Evolutionary conservation across 2,888 invertebrate genomes (phyloP).

Genomic region (Leucoma salicis): DNA sequence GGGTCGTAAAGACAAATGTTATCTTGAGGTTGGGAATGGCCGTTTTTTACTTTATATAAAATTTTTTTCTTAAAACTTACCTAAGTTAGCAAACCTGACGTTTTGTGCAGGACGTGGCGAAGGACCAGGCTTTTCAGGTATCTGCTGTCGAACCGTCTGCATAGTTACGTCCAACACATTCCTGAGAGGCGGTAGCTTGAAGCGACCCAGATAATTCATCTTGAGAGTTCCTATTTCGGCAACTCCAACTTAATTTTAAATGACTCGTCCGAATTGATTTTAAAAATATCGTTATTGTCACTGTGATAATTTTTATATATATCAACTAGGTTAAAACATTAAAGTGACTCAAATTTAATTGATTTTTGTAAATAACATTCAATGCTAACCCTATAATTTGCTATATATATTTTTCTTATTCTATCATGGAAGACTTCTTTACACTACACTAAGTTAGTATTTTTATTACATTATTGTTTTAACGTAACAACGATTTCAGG

Average conservation of each 20-base stretch:
- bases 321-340: too few species aligned
- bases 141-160: slow-evolving; percentile 90
- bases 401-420: slow-evolving; percentile 23
- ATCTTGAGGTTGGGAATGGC: too few species aligned
- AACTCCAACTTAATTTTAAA: background rate
- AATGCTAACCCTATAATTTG: background rate
- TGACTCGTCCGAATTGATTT: too few species aligned
- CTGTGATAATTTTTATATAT: background rate
- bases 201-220: slow-evolving; percentile 77
- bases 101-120: slow-evolving; percentile 75
- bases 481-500: slow-evolving; percentile 34
- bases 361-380: background rate
- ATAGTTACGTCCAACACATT: slow-evolving; percentile 91
- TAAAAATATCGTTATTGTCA: too few species aligned
- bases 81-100: slow-evolving; percentile 78
- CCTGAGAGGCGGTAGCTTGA: slow-evolving; percentile 87
- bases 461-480: slow-evolving; percentile 51
- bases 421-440: slow-evolving; percentile 77
- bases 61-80: slow-evolving; percentile 45
- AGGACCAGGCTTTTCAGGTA: slow-evolving; percentile 85
- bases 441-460: slow-evolving; percentile 50
- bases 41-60: too few species aligned
- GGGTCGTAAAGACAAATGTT: too few species aligned
- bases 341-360: too few species aligned
- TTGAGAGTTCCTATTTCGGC: slow-evolving; percentile 20